phyloP scores from a whole-genome alignment of 2,888 invertebrate genomes.

The Drosophila incognita region DNA sequence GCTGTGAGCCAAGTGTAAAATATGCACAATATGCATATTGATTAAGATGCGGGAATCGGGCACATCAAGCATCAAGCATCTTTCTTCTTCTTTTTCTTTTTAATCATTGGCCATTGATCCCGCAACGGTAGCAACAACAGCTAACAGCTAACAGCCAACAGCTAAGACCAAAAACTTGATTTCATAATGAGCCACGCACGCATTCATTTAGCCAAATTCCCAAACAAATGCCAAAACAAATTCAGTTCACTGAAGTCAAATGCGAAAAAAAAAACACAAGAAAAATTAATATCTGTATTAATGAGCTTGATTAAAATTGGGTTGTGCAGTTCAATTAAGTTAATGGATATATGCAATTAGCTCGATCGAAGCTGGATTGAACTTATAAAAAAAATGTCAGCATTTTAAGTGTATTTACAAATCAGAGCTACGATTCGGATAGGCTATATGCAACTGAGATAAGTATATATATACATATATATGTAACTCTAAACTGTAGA shows the following conservation, averaged over 20 bases:
- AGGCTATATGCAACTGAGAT: not conserved
- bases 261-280: not conserved
- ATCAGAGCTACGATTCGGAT: not conserved
- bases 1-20: slow-evolving; percentile 15
- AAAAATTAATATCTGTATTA: not conserved
- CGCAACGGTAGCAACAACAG: slow-evolving; percentile 44
- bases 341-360: not conserved
- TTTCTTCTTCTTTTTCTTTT: not conserved
- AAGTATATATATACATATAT: not conserved
- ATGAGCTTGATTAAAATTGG: not conserved
- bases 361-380: not conserved
- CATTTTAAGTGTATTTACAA: not conserved
- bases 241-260: slow-evolving; percentile 30
- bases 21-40: slow-evolving; percentile 36
- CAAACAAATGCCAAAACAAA: slow-evolving; percentile 2
- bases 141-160: slow-evolving; percentile 23
- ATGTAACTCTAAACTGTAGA: not conserved
- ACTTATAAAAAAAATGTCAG: not conserved
- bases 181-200: slow-evolving; percentile 36
- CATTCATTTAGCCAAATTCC: slow-evolving; percentile 50
- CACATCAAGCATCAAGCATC: not conserved
- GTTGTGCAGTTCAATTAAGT: not conserved
- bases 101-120: slow-evolving; percentile 47
- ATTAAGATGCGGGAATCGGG: slow-evolving; percentile 12
- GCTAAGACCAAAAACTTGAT: slow-evolving; percentile 1